Evolutionary conservation across 1,140 invertebrate genomes (phyloP).

Genomic region (Tetraneura akinire): DNA sequence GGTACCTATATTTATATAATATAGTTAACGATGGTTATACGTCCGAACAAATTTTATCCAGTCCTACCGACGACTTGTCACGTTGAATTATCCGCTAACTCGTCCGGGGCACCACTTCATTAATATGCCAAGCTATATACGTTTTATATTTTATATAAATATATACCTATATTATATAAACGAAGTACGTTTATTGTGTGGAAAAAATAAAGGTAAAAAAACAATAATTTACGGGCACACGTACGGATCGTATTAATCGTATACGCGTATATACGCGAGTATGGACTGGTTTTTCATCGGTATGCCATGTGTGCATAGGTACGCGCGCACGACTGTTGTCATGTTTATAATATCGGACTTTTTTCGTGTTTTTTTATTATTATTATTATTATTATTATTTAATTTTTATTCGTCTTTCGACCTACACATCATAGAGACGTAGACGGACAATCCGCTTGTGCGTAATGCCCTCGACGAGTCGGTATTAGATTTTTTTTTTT

Average conservation of each 20-base stretch:
- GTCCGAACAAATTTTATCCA: conserved; percentile 48
- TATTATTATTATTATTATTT: too few species aligned
- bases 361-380: too few species aligned
- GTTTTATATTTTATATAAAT: too few species aligned
- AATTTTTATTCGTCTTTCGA: not conserved
- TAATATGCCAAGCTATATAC: conserved; percentile 47
- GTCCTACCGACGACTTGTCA: conserved; percentile 47
- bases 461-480: not conserved
- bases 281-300: conserved; percentile 36
- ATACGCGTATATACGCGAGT: not conserved
- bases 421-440: too few species aligned
- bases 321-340: not conserved
- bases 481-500: too few species aligned
- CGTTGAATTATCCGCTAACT: conserved; percentile 49
- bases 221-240: conserved; percentile 38
- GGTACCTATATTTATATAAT: too few species aligned
- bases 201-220: conserved; percentile 41
- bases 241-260: not conserved
- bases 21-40: conserved; percentile 35
- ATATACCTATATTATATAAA: too few species aligned
- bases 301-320: not conserved
- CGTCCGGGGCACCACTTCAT: conserved; percentile 39
- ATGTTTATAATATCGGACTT: conserved; percentile 11
- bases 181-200: too few species aligned
- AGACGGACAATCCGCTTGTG: not conserved